A percentile compares a stretch with the other conserved stretches of the same genome.
These are phyloP conservation scores for Spea multiplicata DNA, from an alignment of 2,113 vertebrate species.

Conservation along the genomic window DNA sequence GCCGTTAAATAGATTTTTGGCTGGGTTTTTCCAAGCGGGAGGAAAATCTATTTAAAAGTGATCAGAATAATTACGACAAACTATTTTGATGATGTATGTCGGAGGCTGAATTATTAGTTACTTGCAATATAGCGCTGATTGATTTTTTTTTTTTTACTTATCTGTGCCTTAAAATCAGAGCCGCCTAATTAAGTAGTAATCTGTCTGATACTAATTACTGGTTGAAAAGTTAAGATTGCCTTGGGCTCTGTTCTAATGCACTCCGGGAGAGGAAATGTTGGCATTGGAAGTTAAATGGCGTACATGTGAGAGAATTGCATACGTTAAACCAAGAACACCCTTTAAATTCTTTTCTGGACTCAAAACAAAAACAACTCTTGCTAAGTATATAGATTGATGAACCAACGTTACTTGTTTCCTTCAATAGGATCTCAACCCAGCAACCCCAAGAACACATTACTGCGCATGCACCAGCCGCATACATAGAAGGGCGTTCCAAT, in stretches of 20 bases:
- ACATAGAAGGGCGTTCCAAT: too few species aligned
- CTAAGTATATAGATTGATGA: too few species aligned
- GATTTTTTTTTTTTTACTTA: slow-evolving; percentile 28
- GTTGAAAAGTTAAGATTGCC: slow-evolving; percentile 42
- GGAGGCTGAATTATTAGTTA: slow-evolving; percentile 29
- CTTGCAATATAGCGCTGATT: slow-evolving; percentile 31
- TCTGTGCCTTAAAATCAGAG: slow-evolving; percentile 28
- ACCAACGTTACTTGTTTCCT: too few species aligned
- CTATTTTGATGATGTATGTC: slow-evolving; percentile 34
- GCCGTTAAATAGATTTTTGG: too few species aligned
- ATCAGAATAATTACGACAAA: slow-evolving; percentile 44
- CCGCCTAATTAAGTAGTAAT: slow-evolving; percentile 44
- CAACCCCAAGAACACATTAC: too few species aligned
- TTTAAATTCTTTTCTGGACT: too few species aligned
- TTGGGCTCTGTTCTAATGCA: slow-evolving; percentile 27
- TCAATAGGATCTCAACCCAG: too few species aligned
- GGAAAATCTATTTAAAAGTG: slow-evolving; percentile 29
- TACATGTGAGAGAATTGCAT: neutral
- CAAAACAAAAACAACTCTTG: too few species aligned
- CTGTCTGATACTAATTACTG: slow-evolving; percentile 46
- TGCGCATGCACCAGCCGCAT: too few species aligned
- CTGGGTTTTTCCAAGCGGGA: too few species aligned
- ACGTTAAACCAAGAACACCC: too few species aligned
- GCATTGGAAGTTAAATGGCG: slow-evolving; percentile 1
- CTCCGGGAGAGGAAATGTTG: slow-evolving; percentile 33